Evolutionary conservation across 2,797 vertebrate species (phyloP).

Genomic region (Pelobates cultripes): DNA sequence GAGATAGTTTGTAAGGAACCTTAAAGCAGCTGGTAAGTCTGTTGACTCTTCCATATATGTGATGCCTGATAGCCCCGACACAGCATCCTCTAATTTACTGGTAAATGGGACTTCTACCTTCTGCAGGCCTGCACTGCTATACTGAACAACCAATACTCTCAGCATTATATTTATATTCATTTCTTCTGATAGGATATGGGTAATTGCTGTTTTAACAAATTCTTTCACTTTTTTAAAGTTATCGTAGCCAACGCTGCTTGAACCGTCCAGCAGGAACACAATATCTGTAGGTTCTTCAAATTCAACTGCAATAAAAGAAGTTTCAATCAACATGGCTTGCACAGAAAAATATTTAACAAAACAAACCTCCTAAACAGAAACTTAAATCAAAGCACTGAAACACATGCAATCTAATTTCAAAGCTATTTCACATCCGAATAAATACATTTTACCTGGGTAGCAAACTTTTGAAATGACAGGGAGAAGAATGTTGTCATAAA

Average conservation of each 20-base stretch:
- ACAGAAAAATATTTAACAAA: no score
- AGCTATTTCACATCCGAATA: no score
- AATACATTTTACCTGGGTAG: no score
- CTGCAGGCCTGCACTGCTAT: slow-evolving; percentile 47
- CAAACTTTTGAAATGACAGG: no score
- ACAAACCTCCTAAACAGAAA: no score
- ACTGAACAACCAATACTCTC: slow-evolving; percentile 54
- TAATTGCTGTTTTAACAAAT: slow-evolving; percentile 39
- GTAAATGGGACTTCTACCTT: slow-evolving; percentile 55
- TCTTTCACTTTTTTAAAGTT: slow-evolving; percentile 55
- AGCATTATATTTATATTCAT: slow-evolving; percentile 33
- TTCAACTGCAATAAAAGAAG: slow-evolving; percentile 44
- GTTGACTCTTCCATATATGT: slow-evolving; percentile 54
- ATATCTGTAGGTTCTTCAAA: slow-evolving; percentile 57
- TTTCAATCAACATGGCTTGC: neutral
- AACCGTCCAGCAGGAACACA: slow-evolving; percentile 58
- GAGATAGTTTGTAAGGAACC: slow-evolving; percentile 36
- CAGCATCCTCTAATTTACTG: slow-evolving; percentile 13
- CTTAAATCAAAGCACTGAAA: no score
- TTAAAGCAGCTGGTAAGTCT: slow-evolving; percentile 55
- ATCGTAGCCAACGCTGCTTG: slow-evolving; percentile 57
- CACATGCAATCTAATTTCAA: no score
- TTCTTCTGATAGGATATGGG: slow-evolving; percentile 40
- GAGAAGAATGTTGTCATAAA: no score
- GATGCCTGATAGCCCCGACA: neutral